phyloP scores from a whole-genome alignment of 2,888 invertebrate species.

The Ormyrus thymus region DNA sequence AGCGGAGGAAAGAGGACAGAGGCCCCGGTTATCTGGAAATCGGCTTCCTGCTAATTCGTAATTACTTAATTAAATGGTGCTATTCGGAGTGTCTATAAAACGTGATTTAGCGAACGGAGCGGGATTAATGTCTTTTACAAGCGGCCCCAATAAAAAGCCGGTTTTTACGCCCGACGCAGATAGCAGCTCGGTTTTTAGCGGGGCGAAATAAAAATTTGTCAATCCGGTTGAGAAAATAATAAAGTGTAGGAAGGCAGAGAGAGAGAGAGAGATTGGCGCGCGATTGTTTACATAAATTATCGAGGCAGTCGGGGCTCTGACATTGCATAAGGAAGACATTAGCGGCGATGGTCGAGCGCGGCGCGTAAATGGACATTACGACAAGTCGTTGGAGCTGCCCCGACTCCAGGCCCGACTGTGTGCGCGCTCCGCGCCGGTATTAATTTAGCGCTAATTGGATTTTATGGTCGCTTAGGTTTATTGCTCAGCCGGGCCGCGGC shows the following conservation, averaged over 20 bases:
- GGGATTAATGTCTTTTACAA: not conserved
- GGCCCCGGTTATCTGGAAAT: conserved; percentile 5
- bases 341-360: not conserved
- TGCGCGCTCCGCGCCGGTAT: conserved; percentile 61
- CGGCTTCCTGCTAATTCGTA: conserved; percentile 14
- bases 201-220: too few species aligned
- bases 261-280: too few species aligned
- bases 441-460: conserved; percentile 72
- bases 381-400: conserved; percentile 23
- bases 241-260: too few species aligned
- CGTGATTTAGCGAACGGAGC: not conserved
- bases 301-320: too few species aligned
- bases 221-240: too few species aligned
- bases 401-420: conserved; percentile 42
- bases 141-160: too few species aligned
- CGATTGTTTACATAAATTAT: too few species aligned
- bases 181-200: too few species aligned
- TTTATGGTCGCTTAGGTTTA: conserved; percentile 72
- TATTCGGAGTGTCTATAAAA: not conserved
- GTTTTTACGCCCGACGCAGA: too few species aligned
- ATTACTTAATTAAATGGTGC: conserved; percentile 33
- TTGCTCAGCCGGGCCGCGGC: conserved; percentile 61
- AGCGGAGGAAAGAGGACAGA: conserved; percentile 3
- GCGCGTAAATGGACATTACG: conserved; percentile 21
- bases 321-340: conserved; percentile 40